Base-by-base conservation (phyloP, 2,888 invertebrate genomes). In the Vanessa cardui region DNA sequence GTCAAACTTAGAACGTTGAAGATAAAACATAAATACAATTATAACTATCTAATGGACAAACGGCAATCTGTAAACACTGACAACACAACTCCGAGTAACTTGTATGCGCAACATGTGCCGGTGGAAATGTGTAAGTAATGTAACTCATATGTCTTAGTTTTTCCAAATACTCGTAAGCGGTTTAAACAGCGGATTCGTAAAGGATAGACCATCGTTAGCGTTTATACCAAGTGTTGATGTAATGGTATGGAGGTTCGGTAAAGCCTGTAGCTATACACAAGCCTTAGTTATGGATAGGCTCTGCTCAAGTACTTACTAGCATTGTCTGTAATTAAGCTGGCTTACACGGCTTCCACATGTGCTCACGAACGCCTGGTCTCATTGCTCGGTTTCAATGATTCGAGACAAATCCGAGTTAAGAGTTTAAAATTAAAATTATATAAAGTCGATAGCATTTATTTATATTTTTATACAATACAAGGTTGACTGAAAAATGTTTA, bases 41-140 rank as follows among this genome's bases (percentile, higher is more conserved):
- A 39, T 2, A 12, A 12, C 1, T 39, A 9, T 12, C 4, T 39
- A 39, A 12, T 12, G 12, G 39, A 39, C 4, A 39, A 39, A 18
- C 16, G 47, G 18, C n/a, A 18, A 18, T 18, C 18, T n/a, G 54
- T 39, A 21, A 31, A 16, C 16, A 52, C 4, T 5, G 12, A 15
- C 15, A 16, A 52, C 16, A 47, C 20, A 18, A 33, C 26, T 3
- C 26, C 26, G 21, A 50, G 50, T 3, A 1, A 50, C 6, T 6
- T 31, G 15, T 7, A 16, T 12, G 31, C 52, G 16, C 49, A 26
- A 56, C 50, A 60, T 33, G 45, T 54, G 39, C 50, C 39, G 47
- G 49, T 49, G 52, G 59, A 63, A 58, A 59, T 63, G 59, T 63
- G 60, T 64, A 59, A 63, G 47, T 63, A n/a, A n/a, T n/a, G n/a